phyloP scores from a whole-genome alignment of 2,888 invertebrate species.

The Drosophila rubida region DNA sequence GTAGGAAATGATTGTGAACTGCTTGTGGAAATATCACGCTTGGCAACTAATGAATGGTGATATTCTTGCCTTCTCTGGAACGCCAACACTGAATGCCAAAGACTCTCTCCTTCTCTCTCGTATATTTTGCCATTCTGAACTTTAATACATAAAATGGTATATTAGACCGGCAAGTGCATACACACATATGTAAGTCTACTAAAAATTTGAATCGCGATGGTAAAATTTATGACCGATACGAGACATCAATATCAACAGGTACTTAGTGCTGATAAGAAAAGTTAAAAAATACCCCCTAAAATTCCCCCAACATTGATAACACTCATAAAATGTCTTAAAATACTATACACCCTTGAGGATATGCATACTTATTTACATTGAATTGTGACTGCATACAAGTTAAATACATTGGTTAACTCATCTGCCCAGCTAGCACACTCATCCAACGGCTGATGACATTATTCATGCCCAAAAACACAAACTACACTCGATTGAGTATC shows the following conservation, averaged over 20 bases:
- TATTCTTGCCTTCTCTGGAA: neutral
- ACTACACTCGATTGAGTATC: neutral
- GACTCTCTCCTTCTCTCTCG: no score
- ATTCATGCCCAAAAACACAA: slow-evolving; percentile 38
- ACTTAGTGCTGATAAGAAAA: slow-evolving; percentile 53
- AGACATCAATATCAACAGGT: slow-evolving; percentile 46
- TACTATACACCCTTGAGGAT: slow-evolving; percentile 2
- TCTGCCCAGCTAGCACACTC: neutral
- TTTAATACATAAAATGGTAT: no score
- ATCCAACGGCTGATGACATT: slow-evolving; percentile 37
- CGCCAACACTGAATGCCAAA: neutral
- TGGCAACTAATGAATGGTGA: slow-evolving; percentile 36
- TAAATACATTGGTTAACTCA: slow-evolving; percentile 6
- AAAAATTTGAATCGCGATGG: slow-evolving; percentile 16
- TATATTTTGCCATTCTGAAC: no score
- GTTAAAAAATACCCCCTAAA: slow-evolving; percentile 21
- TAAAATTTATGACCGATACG: slow-evolving; percentile 50
- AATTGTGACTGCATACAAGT: neutral
- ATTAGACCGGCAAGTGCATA: neutral
- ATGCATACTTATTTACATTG: neutral
- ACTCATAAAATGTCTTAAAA: slow-evolving; percentile 1
- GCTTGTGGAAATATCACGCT: slow-evolving; percentile 23
- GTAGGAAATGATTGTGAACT: slow-evolving; percentile 54
- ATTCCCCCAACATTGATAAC: slow-evolving; percentile 32
- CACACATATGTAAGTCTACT: neutral